Evolutionary conservation across 2,888 invertebrate species (phyloP), one percentile per base, ranked within the genome.

Genomic region (Hirtodrosophila duncani): DNA sequence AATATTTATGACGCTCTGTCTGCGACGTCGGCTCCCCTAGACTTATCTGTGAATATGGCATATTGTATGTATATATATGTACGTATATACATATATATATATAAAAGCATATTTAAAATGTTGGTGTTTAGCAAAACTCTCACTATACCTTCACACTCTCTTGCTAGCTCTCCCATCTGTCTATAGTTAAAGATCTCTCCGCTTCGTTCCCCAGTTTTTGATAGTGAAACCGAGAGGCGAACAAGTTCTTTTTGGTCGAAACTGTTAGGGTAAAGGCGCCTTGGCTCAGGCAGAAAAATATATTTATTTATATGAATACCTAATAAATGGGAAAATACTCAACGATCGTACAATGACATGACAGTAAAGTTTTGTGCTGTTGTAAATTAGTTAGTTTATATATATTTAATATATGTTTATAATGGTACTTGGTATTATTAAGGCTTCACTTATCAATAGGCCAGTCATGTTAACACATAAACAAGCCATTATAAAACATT

Each of bases 1-100:
- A 52, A 80, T 68, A 71, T 80, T 77, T 72, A 63, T 80, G 67
- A 67, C 81, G 69, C 62, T 64, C 56, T 57, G 58, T 51, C 65
- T 56, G 42, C 41, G 27, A 26, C 50, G 65, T 43, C 45, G 27
- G 55, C 38, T 43, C 41, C 46, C 18, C 30, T 48, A 48, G 41
- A 65, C 63, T 78, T 66, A 70, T 78, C 75, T 66, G 24, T 36
- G 42, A 50, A 29, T 50, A 10, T 21, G 18, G 39, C 34, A 29
- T 39, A 58, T 33, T 29, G 42, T 34, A 26, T 42, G 7, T 34
- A 36, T 20, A 18, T 10, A 16, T 13, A 4, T 27, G 16, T 56
- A n/a, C 9, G 26, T 24, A 9, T 24, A 7, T 26, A 8, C 2
- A 8, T 10, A 11, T 26, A 8, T 8, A 8, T 9, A 11, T 26